Evolutionary conservation across 2,888 invertebrate genomes (phyloP).

Genomic region (Stenotaenia linearis): DNA sequence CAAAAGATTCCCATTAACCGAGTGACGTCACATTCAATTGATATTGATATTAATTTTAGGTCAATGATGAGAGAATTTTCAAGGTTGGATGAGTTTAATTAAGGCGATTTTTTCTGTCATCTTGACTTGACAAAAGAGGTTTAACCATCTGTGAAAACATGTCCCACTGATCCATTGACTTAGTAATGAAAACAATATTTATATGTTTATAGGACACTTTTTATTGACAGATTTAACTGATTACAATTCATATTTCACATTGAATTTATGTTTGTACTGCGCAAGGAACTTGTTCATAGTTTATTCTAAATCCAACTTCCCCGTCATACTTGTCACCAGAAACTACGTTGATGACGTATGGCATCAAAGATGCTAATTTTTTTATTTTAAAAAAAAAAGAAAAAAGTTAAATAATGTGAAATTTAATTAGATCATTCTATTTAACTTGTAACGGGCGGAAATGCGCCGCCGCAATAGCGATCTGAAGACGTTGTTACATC

Average conservation of each 20-base stretch:
- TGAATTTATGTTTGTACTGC: too few species aligned
- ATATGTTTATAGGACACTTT: neutral
- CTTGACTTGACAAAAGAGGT: neutral
- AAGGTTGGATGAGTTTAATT: constrained; percentile 6
- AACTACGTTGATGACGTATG: constrained; percentile 27
- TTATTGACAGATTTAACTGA: neutral
- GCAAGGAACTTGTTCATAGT: constrained; percentile 29
- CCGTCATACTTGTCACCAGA: constrained; percentile 31
- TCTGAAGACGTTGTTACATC: neutral
- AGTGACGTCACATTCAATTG: neutral
- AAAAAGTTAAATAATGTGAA: too few species aligned
- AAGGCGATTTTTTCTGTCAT: neutral
- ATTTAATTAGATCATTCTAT: too few species aligned
- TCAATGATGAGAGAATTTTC: neutral
- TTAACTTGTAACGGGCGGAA: constrained; percentile 28
- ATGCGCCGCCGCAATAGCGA: constrained; percentile 31
- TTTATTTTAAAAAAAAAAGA: neutral
- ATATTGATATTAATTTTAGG: neutral
- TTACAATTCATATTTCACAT: neutral
- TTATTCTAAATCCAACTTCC: constrained; percentile 29
- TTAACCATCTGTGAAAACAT: neutral
- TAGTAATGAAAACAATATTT: neutral
- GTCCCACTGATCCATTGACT: constrained; percentile 11
- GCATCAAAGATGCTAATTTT: constrained; percentile 31
- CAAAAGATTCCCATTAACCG: constrained; percentile 4